Evolutionary conservation across 2,113 vertebrate genomes (phyloP), one percentile per base, ranked within the genome.

Genomic region (Macquaria ambigua): DNA sequence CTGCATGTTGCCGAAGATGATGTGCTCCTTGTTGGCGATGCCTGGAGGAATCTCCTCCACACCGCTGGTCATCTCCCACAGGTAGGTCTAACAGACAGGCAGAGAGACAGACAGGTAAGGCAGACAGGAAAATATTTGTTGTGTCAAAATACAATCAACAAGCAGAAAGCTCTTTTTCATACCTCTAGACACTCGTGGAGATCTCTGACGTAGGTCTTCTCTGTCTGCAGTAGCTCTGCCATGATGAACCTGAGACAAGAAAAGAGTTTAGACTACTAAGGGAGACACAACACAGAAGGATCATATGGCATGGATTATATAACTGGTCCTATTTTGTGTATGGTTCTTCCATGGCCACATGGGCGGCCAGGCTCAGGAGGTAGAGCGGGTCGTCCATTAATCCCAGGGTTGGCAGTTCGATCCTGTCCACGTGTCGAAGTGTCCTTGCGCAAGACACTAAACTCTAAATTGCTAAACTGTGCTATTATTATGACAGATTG

Each of bases 1-100:
- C 94, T 99, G 98, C 94, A 99, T 99, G 94, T 99, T 99, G 85
- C 98, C 98, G 83, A 99, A 99, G 88, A 99, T 96, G 89, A 99
- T 93, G 58, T 97, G 97, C 62, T 99, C 98, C 92, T 99, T 99
- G 90, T 97, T 98, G 75, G 97, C 94, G 71, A 99, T 99, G 87
- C 97, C 98, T 46, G 97, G 53, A 0, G 98, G 98, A 56, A 98
- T 97, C 92, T 99, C 98, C 83, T 99, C 98, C 55, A 97, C 97
- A 8, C 98, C 97, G 75, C 94, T 98, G 69, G 97, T 99, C 98
- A 99, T 99, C 95, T 98, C 98, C 97, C 97, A 98, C 89, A 98
- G 96, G 95, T 99, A 99, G 21, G 96, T 99, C 98, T 99, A 94
- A 67, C 12, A 69, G 5, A 78, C 15, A 81, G 20, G 62, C 37